These are phyloP conservation scores for Cyphotilapia sp. DNA, from an alignment of 2,113 vertebrate species.

Conservation along the genomic window DNA sequence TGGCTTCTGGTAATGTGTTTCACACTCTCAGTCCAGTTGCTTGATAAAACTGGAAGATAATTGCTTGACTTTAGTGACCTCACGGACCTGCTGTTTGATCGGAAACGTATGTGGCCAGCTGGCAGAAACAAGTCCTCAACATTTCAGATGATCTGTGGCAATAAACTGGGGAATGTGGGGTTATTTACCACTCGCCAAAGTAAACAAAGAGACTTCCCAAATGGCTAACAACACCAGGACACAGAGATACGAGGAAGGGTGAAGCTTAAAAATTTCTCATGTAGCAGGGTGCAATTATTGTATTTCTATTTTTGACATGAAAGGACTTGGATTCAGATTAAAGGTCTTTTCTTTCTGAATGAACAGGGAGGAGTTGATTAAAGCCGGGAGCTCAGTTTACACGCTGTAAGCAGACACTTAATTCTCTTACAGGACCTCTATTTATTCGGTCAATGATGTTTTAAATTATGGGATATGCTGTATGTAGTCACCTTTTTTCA, in stretches of 20 bases:
- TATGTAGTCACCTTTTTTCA: not conserved
- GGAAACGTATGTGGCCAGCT: not conserved
- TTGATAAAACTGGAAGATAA: constrained; percentile 32
- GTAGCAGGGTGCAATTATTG: constrained; percentile 14
- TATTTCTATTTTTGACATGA: constrained; percentile 21
- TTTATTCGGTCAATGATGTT: constrained; percentile 32
- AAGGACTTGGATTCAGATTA: constrained; percentile 19
- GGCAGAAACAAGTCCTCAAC: not conserved
- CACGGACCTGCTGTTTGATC: constrained; percentile 20
- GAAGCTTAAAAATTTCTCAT: not conserved
- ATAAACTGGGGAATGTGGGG: constrained; percentile 51
- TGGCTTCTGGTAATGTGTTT: not conserved
- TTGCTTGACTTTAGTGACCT: not conserved
- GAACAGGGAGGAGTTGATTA: not conserved
- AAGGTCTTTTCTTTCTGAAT: not conserved
- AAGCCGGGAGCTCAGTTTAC: not conserved
- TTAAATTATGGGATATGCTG: constrained; percentile 43
- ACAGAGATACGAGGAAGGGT: not conserved
- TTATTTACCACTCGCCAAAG: constrained; percentile 8
- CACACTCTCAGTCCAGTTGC: not conserved
- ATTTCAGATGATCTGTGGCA: constrained; percentile 32
- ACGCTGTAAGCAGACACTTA: not conserved
- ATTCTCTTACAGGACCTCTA: constrained; percentile 21
- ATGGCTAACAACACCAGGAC: not conserved
- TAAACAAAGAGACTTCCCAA: constrained; percentile 35